These are phyloP conservation scores for Xiphophorus hellerii DNA, from an alignment of 2,113 vertebrate genomes.

Conservation along the genomic window DNA sequence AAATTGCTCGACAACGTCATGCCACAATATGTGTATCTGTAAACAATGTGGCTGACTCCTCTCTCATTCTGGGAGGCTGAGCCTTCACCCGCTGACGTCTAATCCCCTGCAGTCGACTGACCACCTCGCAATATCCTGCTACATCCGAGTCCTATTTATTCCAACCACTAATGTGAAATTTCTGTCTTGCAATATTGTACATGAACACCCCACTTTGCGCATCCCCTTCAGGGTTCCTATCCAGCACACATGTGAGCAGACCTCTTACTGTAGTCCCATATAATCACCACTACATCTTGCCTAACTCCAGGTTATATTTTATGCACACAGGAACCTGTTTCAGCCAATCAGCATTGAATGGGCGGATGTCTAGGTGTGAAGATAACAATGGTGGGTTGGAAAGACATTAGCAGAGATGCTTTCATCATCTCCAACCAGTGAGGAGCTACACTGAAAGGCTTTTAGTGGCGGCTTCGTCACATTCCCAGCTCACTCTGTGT, in stretches of 20 bases:
- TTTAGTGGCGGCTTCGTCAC: too few species aligned
- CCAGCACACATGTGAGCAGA: too few species aligned
- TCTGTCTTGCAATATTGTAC: not conserved
- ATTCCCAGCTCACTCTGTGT: too few species aligned
- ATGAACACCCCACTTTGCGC: not conserved
- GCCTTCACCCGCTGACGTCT: conserved; percentile 28
- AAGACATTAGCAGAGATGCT: too few species aligned
- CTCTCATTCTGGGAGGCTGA: conserved; percentile 29
- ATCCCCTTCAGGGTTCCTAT: not conserved
- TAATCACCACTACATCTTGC: not conserved
- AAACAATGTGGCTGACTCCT: conserved; percentile 33
- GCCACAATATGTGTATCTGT: conserved; percentile 37
- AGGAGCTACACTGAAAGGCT: too few species aligned
- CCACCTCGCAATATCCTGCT: not conserved
- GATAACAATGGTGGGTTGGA: not conserved
- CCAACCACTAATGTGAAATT: not conserved
- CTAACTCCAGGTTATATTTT: not conserved
- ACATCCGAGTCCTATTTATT: conserved; percentile 13
- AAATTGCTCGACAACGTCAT: conserved; percentile 46
- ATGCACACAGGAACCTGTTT: not conserved
- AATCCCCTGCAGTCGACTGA: conserved; percentile 33
- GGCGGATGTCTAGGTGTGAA: not conserved
- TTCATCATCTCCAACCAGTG: too few species aligned
- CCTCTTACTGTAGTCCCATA: not conserved
- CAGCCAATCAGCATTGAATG: not conserved